These are phyloP conservation scores for Iguana delicatissima DNA, from an alignment of 2,797 vertebrate species.

Conservation along the genomic window DNA sequence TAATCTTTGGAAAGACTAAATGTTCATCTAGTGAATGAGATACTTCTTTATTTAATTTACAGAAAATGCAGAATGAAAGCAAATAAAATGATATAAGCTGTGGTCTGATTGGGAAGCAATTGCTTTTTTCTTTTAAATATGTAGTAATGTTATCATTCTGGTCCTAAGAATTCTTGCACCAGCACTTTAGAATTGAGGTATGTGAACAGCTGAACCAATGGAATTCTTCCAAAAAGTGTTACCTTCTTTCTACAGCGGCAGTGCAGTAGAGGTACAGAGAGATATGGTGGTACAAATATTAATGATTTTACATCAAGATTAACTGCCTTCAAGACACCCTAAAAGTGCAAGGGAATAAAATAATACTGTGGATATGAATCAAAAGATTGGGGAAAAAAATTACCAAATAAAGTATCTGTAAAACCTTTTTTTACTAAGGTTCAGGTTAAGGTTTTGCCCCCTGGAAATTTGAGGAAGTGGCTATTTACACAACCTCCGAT, in stretches of 20 bases:
- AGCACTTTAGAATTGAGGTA: not conserved
- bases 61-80: not conserved
- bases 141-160: not conserved
- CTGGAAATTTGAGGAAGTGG: slow-evolving; percentile 69
- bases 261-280: not conserved
- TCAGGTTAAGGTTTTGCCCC: slow-evolving; percentile 43
- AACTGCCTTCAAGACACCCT: not conserved
- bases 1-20: too few species aligned
- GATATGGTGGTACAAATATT: not conserved
- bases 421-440: slow-evolving; percentile 51
- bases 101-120: not conserved
- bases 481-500: slow-evolving; percentile 69
- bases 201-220: not conserved
- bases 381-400: slow-evolving; percentile 44
- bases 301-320: slow-evolving; percentile 9
- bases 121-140: not conserved
- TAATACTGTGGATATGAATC: slow-evolving; percentile 49
- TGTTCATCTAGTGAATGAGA: not conserved
- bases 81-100: not conserved
- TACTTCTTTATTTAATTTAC: not conserved
- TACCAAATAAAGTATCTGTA: slow-evolving; percentile 45
- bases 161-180: not conserved
- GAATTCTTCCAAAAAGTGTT: not conserved
- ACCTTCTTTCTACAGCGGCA: not conserved
- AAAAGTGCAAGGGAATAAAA: slow-evolving; percentile 27